Conservation (phyloP, 2,888 invertebrate species). For the Trisateles emortualis region DNA sequence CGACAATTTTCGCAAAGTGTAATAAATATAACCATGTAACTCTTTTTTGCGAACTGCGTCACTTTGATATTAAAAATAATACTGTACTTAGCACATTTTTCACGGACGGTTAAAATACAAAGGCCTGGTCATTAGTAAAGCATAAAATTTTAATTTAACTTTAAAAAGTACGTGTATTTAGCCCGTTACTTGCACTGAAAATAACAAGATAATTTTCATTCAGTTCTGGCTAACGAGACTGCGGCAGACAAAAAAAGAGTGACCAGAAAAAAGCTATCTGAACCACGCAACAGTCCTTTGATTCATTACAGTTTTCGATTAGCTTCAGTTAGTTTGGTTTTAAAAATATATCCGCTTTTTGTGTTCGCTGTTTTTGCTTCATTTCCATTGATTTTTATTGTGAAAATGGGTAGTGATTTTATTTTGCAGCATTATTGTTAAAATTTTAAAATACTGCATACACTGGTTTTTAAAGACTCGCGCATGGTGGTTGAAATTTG, state of each 20-base stretch:
- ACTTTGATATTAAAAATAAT: neutral
- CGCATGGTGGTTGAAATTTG: no score
- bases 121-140: neutral
- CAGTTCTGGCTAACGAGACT: conserved; percentile 74
- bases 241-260: conserved; percentile 59
- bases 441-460: no score
- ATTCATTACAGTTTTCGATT: conserved; percentile 85
- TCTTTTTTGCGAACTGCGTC: neutral
- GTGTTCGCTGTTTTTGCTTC: conserved; percentile 34
- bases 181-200: conserved; percentile 49
- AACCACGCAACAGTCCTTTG: conserved; percentile 80
- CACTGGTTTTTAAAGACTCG: no score
- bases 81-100: neutral
- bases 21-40: no score
- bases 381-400: conserved; percentile 64
- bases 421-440: no score
- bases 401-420: no score
- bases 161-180: conserved; percentile 32
- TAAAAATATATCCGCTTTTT: conserved; percentile 35
- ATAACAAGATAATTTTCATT: conserved; percentile 77
- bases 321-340: conserved; percentile 65
- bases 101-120: neutral
- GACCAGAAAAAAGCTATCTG: conserved; percentile 64
- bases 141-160: conserved; percentile 1
- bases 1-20: no score